Evolutionary conservation across 53 echinoderm and acorn worm species (phyloP).

Genomic region (Echinometra lucunter): DNA sequence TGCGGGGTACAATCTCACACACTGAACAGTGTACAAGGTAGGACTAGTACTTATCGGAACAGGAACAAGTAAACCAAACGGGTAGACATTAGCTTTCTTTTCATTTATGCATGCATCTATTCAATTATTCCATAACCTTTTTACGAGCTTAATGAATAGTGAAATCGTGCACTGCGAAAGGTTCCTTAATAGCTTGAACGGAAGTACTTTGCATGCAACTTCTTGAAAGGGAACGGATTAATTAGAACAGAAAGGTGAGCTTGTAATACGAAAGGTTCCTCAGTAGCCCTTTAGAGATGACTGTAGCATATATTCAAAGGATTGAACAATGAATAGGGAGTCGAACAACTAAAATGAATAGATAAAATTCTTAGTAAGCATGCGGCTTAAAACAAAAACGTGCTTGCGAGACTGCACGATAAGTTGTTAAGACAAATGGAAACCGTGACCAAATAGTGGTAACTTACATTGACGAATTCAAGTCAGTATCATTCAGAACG

Average conservation of each 20-base stretch:
- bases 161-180: background rate
- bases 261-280: background rate
- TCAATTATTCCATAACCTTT: background rate
- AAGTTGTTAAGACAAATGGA: background rate
- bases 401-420: background rate
- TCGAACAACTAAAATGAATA: background rate
- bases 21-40: slow-evolving; percentile 58
- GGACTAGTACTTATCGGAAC: slow-evolving; percentile 55
- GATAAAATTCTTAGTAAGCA: background rate
- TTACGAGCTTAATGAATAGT: background rate
- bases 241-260: background rate
- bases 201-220: too few species aligned
- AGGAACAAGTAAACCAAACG: slow-evolving; percentile 26
- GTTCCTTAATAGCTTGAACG: background rate
- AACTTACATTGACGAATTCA: too few species aligned
- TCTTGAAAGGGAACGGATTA: background rate
- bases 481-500: background rate
- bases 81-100: slow-evolving; percentile 24
- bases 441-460: background rate
- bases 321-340: background rate
- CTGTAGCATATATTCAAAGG: background rate
- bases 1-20: slow-evolving; percentile 26
- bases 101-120: background rate
- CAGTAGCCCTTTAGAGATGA: background rate
- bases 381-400: background rate